A percentile compares a stretch with the other conserved stretches of the same genome.
phyloP scores from a whole-genome alignment of 2,888 invertebrate species.

The Mesorhabditis spiculigera region DNA sequence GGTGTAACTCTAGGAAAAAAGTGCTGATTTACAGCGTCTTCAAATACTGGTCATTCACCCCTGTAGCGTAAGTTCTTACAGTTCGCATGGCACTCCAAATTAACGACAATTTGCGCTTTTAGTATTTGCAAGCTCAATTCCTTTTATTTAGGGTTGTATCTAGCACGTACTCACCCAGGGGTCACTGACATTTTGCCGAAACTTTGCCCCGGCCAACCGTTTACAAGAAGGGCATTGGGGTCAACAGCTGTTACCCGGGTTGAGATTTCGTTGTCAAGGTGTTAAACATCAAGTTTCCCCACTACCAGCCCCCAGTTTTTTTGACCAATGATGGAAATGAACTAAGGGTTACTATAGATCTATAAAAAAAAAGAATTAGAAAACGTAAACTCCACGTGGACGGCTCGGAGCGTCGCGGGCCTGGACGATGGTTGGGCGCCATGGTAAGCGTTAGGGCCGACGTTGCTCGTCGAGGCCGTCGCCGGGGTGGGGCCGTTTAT shows the following conservation, averaged over 20 bases:
- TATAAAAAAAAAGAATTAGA: neutral
- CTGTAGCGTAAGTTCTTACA: no score
- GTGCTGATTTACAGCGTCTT: neutral
- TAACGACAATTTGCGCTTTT: neutral
- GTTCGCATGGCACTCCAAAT: neutral
- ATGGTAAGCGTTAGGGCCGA: neutral
- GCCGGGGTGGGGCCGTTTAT: neutral
- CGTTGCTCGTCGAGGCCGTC: neutral
- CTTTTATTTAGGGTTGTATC: no score
- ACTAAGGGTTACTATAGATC: neutral
- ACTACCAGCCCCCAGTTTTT: no score
- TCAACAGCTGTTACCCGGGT: no score
- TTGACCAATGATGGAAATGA: no score
- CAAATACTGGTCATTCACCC: neutral
- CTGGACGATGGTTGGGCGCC: neutral
- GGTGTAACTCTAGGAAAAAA: conserved; percentile 41
- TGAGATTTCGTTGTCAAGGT: no score
- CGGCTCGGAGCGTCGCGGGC: neutral
- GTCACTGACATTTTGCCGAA: no score
- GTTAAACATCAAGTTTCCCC: no score
- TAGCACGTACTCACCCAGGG: no score
- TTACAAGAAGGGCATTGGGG: no score
- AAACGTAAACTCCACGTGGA: neutral
- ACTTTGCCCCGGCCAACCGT: no score
- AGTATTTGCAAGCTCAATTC: neutral